Percentiles rank a stretch among this genome's conserved stretches.
phyloP scores from a whole-genome alignment of 35 echinoderm and acorn worm genomes.

The Patiria miniata region DNA sequence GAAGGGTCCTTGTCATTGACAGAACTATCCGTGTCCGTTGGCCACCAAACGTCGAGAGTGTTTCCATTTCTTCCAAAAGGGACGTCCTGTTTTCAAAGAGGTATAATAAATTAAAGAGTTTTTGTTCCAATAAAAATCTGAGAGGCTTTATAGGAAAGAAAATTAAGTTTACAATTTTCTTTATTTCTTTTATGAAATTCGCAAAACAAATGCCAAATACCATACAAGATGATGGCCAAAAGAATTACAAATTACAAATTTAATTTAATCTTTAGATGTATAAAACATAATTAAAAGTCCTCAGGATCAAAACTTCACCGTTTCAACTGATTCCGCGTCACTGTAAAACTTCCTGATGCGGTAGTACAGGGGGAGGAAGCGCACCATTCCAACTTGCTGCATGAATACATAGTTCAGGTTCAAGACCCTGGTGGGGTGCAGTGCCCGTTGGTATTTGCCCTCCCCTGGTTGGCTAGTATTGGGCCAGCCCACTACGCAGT shows the following conservation, averaged over 20 bases:
- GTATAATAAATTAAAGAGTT: too few relatives aligned
- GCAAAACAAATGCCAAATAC: too few relatives aligned
- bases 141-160: too few relatives aligned
- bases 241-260: too few relatives aligned
- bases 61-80: conserved; percentile 58
- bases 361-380: conserved; percentile 43
- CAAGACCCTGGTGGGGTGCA: conserved; percentile 63
- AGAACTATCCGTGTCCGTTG: not conserved
- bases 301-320: conserved; percentile 9
- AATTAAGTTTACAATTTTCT: too few relatives aligned
- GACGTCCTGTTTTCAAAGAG: conserved; percentile 47
- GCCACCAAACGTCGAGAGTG: conserved; percentile 69
- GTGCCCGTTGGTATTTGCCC: conserved; percentile 29
- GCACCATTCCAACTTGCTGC: conserved; percentile 33
- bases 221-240: too few relatives aligned
- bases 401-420: conserved; percentile 50
- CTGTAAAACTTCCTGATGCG: too few relatives aligned
- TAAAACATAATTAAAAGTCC: not conserved
- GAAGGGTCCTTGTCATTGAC: not conserved
- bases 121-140: too few relatives aligned
- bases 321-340: conserved; percentile 41
- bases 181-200: too few relatives aligned
- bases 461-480: conserved; percentile 16
- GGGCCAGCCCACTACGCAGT: conserved; percentile 56
- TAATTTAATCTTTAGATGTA: too few relatives aligned